Evolutionary conservation across 2,113 vertebrate species (phyloP).

Genomic region (Sapayoa aenigma): DNA sequence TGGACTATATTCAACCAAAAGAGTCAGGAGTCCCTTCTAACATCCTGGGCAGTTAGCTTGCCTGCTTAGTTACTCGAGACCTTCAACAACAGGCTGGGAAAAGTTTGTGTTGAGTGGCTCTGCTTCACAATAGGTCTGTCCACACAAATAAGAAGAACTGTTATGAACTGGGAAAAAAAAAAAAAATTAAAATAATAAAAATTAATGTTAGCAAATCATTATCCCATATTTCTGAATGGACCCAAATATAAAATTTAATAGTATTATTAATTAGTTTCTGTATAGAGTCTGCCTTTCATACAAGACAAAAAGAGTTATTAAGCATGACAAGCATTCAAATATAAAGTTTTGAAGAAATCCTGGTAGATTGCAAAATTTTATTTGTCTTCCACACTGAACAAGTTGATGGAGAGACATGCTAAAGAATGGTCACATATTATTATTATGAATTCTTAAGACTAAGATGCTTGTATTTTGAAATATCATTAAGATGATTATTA

Average conservation of each 20-base stretch:
- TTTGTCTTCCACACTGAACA: not conserved
- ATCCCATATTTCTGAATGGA: not conserved
- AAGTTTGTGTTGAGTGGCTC: not conserved
- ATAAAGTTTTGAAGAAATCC: not conserved
- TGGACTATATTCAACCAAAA: not conserved
- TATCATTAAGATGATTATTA: not conserved
- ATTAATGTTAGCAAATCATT: not conserved
- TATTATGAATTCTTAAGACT: not conserved
- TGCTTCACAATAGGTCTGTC: not conserved
- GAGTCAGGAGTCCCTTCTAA: not conserved
- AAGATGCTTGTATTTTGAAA: not conserved
- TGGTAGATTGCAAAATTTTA: not conserved
- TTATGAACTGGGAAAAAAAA: not conserved
- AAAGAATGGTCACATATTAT: not conserved
- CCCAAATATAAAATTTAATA: not conserved
- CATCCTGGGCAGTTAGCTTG: not conserved
- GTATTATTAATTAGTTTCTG: not conserved
- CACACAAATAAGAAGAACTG: fast-evolving
- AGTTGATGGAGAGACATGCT: not conserved
- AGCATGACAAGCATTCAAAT: not conserved
- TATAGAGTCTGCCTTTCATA: not conserved
- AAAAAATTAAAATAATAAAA: no score
- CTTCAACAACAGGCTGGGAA: not conserved
- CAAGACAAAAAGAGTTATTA: not conserved
- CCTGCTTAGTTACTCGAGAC: not conserved